Base-by-base conservation (phyloP, 53 echinoderm and acorn worm genomes). In the Antedon mediterranea region DNA sequence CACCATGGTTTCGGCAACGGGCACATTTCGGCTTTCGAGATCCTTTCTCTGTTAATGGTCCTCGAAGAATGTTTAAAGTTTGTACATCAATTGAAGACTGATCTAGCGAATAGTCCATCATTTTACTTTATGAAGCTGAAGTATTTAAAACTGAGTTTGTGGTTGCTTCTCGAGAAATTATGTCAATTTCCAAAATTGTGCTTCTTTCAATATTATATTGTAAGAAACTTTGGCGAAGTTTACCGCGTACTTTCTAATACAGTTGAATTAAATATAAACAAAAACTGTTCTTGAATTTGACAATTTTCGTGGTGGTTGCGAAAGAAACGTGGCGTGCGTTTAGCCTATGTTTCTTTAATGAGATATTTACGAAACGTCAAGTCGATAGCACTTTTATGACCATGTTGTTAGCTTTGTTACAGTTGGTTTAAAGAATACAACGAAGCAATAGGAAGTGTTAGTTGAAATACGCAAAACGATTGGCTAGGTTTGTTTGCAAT, bases 11-110 rank as follows among this genome's bases (percentile, higher is more conserved):
- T 32, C 98, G 87, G 75, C 98, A 98, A 26, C 98, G 90, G 79
- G 98, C 98, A 78, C 98, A 98, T 74, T 98, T 98, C 8, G 98
- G 98, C 43, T 98, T 98, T 34, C 98, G 79, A 23, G 98, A 92
- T 0, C 98, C 98, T 77, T 98, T 98, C 78, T 93, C 92, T n/a
- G 98, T 92, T 71, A 98, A 73, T 3, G 98, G 98, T 1, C 98
- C 98, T 32, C 98, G 84, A 34, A 93, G 86, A 31, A 93, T 79
- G n/a, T 90, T 90, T 44, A 98, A 32, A 20, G 98, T 94, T 33
- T 90, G 91, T n/a, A 94, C 72, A 84, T 94, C 94, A 76, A 94
- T 87, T 8, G 79, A 41, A 29, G 90, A 85, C 28, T 85, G 80
- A 31, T 90, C 90, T 82, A 90, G 31, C 18, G 83, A 57, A 57